Evolutionary conservation across 2,113 vertebrate species (phyloP).

Genomic region (Seriola dumerili): DNA sequence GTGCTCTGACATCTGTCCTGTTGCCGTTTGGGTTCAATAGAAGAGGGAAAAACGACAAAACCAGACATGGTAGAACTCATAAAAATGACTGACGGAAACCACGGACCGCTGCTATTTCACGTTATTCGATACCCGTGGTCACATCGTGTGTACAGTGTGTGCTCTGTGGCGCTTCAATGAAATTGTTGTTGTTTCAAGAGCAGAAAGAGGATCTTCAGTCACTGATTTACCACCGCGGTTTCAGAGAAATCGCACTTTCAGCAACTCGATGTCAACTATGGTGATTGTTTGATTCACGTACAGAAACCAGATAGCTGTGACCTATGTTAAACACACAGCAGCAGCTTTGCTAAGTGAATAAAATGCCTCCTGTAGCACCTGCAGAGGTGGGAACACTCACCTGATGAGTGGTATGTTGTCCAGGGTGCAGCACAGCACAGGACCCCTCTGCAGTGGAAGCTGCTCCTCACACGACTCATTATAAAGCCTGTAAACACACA

Average conservation of each 20-base stretch:
- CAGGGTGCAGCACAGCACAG: constrained; percentile 86
- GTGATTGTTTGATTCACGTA: neutral
- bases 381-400: constrained; percentile 52
- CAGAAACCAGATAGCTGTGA: no score
- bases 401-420: constrained; percentile 90
- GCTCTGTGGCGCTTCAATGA: neutral
- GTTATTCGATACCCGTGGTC: neutral
- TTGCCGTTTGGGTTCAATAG: no score
- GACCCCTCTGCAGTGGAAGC: constrained; percentile 76
- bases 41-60: no score
- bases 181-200: neutral
- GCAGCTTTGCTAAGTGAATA: no score
- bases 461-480: constrained; percentile 85
- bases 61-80: no score
- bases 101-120: neutral
- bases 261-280: neutral
- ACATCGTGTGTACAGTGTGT: neutral
- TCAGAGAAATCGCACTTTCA: neutral
- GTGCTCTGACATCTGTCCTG: no score
- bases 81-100: no score
- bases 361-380: neutral
- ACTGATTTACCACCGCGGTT: neutral
- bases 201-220: neutral
- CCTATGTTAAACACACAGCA: neutral
- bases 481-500: constrained; percentile 85